phyloP scores from a whole-genome alignment of 2,797 vertebrate genomes.

The Lithobates pipiens region DNA sequence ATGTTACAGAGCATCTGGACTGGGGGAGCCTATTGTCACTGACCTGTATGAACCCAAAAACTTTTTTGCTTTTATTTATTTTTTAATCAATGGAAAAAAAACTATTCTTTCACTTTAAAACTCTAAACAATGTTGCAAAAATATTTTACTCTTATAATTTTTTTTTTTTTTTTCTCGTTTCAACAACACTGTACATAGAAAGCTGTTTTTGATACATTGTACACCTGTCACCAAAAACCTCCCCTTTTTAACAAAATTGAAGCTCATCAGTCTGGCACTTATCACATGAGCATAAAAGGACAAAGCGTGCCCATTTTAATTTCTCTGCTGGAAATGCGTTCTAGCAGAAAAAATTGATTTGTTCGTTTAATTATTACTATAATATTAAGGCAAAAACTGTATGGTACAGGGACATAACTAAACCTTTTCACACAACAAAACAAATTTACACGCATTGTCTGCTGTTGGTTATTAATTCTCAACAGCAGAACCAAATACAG shows the following conservation, averaged over 20 bases:
- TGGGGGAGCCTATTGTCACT: constrained; percentile 65
- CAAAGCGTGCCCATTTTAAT: constrained; percentile 59
- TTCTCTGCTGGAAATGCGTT: constrained; percentile 66
- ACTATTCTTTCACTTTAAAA: constrained; percentile 28
- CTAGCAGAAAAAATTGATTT: constrained; percentile 64
- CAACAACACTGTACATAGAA: constrained; percentile 81
- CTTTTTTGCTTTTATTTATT: background rate
- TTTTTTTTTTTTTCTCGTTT: constrained; percentile 66
- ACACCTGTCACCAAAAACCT: constrained; percentile 66
- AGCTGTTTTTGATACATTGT: constrained; percentile 77
- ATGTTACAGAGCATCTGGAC: constrained; percentile 53
- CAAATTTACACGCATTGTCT: background rate
- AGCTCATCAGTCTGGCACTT: constrained; percentile 74
- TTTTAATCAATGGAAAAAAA: constrained; percentile 1
- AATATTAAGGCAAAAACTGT: constrained; percentile 80
- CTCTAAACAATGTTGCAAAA: constrained; percentile 76
- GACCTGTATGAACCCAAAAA: constrained; percentile 52
- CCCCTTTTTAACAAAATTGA: constrained; percentile 14
- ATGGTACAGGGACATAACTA: constrained; percentile 65
- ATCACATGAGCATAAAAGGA: constrained; percentile 63
- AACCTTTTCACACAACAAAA: constrained; percentile 27
- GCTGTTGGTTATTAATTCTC: background rate
- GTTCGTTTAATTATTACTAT: constrained; percentile 39
- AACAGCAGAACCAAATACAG: background rate
- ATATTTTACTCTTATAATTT: constrained; percentile 76